Conservation (phyloP, 2,888 invertebrate genomes). For the Metopia argyrocephala region DNA sequence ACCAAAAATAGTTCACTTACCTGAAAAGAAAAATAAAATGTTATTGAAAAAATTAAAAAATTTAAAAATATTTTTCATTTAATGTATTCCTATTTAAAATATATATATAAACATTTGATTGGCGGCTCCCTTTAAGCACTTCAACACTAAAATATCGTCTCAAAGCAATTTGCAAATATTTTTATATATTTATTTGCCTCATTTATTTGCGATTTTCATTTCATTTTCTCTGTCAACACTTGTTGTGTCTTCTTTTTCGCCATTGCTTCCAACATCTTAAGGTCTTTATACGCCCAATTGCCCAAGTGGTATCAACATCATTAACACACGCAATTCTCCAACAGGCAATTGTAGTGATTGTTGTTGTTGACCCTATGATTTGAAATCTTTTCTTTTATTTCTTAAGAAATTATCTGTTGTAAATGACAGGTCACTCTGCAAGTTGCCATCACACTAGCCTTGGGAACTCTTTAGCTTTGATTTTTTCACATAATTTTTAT, state of each 20-base stretch:
- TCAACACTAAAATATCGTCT: no score
- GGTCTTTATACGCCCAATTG: slow-evolving; percentile 20
- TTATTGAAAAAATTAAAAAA: no score
- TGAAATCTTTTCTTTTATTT: background rate
- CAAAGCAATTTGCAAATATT: no score
- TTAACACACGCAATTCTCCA: slow-evolving; percentile 42
- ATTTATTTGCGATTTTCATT: background rate
- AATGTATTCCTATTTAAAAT: no score
- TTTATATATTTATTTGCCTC: no score
- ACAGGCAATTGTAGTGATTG: slow-evolving; percentile 31
- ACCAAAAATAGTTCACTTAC: no score
- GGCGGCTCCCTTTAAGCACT: no score
- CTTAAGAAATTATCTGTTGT: slow-evolving; percentile 50
- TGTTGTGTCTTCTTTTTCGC: background rate
- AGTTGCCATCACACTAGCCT: slow-evolving; percentile 35
- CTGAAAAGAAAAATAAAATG: no score
- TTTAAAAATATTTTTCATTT: no score
- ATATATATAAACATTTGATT: no score
- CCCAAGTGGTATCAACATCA: slow-evolving; percentile 60
- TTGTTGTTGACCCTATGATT: slow-evolving; percentile 13
- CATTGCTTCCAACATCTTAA: background rate
- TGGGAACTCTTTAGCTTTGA: slow-evolving; percentile 14
- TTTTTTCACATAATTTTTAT: background rate
- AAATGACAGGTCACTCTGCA: slow-evolving; percentile 37
- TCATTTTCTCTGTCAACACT: background rate